Percentiles rank a stretch among this genome's conserved stretches.
Conservation (phyloP, 2,113 vertebrate species). For the Coreoperca whiteheadi region DNA sequence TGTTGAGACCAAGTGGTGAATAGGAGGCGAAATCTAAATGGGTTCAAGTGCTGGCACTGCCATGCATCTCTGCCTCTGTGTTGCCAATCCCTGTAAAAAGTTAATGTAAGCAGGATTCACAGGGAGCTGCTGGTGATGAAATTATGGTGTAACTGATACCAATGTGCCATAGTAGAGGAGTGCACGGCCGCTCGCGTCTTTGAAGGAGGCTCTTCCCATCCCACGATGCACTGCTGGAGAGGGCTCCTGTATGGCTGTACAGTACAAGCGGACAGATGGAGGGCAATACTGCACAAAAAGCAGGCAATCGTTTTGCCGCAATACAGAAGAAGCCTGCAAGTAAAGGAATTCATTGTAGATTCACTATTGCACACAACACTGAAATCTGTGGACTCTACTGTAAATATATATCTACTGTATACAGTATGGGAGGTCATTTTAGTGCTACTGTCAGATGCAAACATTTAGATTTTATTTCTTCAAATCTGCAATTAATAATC, state of each 20-base stretch:
- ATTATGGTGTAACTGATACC: slow-evolving; percentile 88
- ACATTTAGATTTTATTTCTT: not conserved
- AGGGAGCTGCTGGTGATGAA: slow-evolving; percentile 87
- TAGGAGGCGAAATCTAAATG: slow-evolving; percentile 57
- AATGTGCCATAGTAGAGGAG: slow-evolving; percentile 81
- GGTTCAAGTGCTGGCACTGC: slow-evolving; percentile 66
- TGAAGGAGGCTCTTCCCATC: slow-evolving; percentile 78
- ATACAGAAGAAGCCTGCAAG: slow-evolving; percentile 42
- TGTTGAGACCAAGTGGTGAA: slow-evolving; percentile 54
- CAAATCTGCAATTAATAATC: not conserved
- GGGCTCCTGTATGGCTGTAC: slow-evolving; percentile 66
- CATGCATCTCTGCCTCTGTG: slow-evolving; percentile 79
- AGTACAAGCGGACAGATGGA: slow-evolving; percentile 75
- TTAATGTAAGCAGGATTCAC: slow-evolving; percentile 87
- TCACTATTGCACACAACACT: slow-evolving; percentile 54
- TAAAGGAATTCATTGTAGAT: slow-evolving; percentile 47
- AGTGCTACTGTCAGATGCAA: not conserved
- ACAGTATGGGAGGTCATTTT: not conserved
- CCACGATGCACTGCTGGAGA: slow-evolving; percentile 74
- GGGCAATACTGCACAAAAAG: slow-evolving; percentile 75
- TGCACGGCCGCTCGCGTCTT: slow-evolving; percentile 74
- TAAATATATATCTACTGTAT: slow-evolving; percentile 11
- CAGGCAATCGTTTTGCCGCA: slow-evolving; percentile 72
- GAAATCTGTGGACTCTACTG: slow-evolving; percentile 53
- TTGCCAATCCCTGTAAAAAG: slow-evolving; percentile 86